Percentiles rank a stretch among this genome's conserved stretches.
Evolutionary conservation across 2,797 vertebrate species (phyloP).

Genomic region (Smutsia temminckii): DNA sequence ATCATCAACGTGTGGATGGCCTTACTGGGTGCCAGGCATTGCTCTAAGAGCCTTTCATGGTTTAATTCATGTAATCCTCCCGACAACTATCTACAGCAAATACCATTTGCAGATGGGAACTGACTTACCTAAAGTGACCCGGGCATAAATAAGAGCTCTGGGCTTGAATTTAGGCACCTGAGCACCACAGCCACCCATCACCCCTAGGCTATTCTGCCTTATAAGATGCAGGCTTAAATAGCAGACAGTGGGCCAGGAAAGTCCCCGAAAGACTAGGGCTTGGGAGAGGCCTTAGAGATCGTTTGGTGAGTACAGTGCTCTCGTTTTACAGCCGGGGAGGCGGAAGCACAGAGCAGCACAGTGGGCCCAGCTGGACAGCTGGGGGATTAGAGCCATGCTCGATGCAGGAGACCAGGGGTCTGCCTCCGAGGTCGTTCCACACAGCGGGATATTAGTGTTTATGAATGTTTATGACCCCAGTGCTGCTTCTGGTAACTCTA

Average conservation of each 20-base stretch:
- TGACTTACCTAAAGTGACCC: not conserved
- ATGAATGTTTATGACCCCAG: no score
- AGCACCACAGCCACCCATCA: not conserved
- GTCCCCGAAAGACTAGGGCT: not conserved
- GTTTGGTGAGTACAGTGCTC: not conserved
- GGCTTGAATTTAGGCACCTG: not conserved
- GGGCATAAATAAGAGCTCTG: rapidly evolving
- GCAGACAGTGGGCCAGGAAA: not conserved
- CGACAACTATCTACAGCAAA: not conserved
- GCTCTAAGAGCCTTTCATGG: not conserved
- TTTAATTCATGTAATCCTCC: not conserved
- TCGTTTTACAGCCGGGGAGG: not conserved
- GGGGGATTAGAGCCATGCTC: not conserved
- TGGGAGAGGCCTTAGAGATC: not conserved
- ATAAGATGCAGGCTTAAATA: not conserved
- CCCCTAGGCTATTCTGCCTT: not conserved
- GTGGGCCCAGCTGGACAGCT: rapidly evolving
- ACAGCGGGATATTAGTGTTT: rapidly evolving
- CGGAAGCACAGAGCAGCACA: not conserved
- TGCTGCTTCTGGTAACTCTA: not conserved
- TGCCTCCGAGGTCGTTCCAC: not conserved
- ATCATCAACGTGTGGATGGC: rapidly evolving
- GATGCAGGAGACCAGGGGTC: not conserved
- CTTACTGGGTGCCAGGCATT: not conserved
- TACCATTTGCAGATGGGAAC: not conserved